Evolutionary conservation across 2,113 vertebrate species (phyloP).

Genomic region (Thomomys bottae): DNA sequence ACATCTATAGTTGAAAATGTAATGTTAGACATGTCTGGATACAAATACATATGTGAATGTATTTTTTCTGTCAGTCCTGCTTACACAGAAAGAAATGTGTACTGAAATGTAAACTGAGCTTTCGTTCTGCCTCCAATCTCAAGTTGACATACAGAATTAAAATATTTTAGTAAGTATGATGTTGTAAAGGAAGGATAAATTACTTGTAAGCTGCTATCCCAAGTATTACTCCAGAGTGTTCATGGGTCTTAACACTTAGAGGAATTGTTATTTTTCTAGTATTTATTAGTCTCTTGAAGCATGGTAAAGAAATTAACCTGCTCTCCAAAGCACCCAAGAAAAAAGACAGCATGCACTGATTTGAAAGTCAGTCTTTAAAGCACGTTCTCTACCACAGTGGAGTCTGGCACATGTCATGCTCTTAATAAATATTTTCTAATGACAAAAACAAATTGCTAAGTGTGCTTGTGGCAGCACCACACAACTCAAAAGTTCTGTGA

Average conservation of each 20-base stretch:
- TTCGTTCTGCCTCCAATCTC: neutral
- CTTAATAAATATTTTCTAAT: neutral
- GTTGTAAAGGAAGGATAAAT: fast-evolving
- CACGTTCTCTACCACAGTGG: fast-evolving
- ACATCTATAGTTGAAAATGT: neutral
- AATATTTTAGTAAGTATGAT: neutral
- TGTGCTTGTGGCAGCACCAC: neutral
- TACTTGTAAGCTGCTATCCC: neutral
- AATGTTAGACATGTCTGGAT: neutral
- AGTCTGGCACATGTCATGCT: neutral
- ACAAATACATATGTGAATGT: neutral
- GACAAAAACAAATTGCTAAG: neutral
- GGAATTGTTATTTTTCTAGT: neutral
- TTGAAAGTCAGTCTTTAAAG: neutral
- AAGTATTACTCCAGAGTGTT: neutral
- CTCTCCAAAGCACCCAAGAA: neutral
- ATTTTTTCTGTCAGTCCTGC: neutral
- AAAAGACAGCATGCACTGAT: neutral
- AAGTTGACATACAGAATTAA: constrained; percentile 22
- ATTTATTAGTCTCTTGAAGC: neutral
- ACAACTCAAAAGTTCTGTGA: neutral
- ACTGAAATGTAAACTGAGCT: neutral
- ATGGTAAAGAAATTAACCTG: neutral
- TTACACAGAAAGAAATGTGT: constrained; percentile 15
- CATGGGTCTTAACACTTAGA: neutral